Evolutionary conservation across 2,113 vertebrate species (phyloP).

Genomic region (Puma concolor): DNA sequence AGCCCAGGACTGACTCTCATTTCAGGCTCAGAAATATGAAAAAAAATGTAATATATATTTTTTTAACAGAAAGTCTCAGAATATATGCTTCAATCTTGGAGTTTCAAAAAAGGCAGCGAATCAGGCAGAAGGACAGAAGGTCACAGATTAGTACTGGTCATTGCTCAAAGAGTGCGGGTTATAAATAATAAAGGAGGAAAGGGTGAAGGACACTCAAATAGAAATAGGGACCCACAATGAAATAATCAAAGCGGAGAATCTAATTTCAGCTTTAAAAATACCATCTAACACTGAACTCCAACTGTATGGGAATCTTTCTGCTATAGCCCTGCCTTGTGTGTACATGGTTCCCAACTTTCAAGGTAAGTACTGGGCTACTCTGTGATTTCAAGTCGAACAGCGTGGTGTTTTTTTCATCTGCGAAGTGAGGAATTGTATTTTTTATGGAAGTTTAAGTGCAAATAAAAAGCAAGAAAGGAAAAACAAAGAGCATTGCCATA

Average conservation of each 20-base stretch:
- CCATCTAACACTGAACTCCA: slow-evolving; percentile 84
- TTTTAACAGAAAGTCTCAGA: slow-evolving; percentile 87
- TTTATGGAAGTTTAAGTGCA: not conserved
- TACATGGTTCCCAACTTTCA: slow-evolving; percentile 19
- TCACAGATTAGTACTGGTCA: slow-evolving; percentile 99
- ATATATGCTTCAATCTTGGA: slow-evolving; percentile 93
- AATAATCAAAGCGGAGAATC: slow-evolving; percentile 96
- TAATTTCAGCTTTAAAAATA: slow-evolving; percentile 95
- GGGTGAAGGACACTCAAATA: slow-evolving; percentile 94
- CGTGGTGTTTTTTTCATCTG: not conserved
- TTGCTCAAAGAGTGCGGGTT: slow-evolving; percentile 97
- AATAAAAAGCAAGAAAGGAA: not conserved
- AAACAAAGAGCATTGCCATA: not conserved
- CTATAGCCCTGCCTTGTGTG: slow-evolving; percentile 25
- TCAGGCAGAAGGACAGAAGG: slow-evolving; percentile 99
- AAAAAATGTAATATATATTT: slow-evolving; percentile 91
- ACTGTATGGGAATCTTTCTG: slow-evolving; percentile 45
- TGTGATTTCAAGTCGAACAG: not conserved
- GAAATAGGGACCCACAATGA: slow-evolving; percentile 91
- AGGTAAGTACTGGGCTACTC: not conserved
- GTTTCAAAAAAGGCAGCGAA: slow-evolving; percentile 97
- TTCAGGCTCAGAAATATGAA: slow-evolving; percentile 91
- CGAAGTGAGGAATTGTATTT: slow-evolving; percentile 4
- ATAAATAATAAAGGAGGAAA: slow-evolving; percentile 99
- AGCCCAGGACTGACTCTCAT: slow-evolving; percentile 87